A percentile compares a stretch with the other conserved stretches of the same genome.
These are phyloP conservation scores for Ancistrus triradiatus DNA, from an alignment of 2,113 vertebrate genomes.

Conservation along the genomic window DNA sequence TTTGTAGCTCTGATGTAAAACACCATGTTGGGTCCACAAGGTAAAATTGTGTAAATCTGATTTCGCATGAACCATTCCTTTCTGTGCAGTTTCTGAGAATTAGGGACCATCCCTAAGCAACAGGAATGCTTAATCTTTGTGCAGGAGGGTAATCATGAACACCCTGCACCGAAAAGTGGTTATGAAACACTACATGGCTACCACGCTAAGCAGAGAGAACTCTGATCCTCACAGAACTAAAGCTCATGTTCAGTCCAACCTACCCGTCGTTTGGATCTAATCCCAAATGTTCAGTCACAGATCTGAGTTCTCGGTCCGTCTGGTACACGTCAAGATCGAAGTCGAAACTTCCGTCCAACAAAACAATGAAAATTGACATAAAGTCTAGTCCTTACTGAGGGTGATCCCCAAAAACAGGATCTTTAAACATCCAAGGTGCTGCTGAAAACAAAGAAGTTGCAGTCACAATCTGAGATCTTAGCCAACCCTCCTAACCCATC, in stretches of 20 bases:
- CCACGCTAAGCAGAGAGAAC: background rate
- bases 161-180: background rate
- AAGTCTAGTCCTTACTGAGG: background rate
- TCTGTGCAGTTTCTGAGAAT: too few relatives aligned
- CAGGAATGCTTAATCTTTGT: background rate
- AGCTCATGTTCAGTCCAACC: background rate
- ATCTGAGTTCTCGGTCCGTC: too few relatives aligned
- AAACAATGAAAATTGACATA: too few relatives aligned
- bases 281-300: background rate
- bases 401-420: slow-evolving; percentile 1
- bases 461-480: too few relatives aligned
- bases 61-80: too few relatives aligned
- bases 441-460: background rate
- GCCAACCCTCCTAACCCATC: too few relatives aligned
- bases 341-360: too few relatives aligned
- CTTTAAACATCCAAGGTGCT: slow-evolving; percentile 5
- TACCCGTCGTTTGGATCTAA: background rate
- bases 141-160: background rate
- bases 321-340: background rate
- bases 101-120: too few relatives aligned
- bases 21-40: too few relatives aligned
- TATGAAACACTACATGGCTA: background rate
- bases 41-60: too few relatives aligned
- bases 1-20: too few relatives aligned
- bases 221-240: background rate